phyloP scores from a whole-genome alignment of 1,140 invertebrate species.

The Wiebesia pumilae region DNA sequence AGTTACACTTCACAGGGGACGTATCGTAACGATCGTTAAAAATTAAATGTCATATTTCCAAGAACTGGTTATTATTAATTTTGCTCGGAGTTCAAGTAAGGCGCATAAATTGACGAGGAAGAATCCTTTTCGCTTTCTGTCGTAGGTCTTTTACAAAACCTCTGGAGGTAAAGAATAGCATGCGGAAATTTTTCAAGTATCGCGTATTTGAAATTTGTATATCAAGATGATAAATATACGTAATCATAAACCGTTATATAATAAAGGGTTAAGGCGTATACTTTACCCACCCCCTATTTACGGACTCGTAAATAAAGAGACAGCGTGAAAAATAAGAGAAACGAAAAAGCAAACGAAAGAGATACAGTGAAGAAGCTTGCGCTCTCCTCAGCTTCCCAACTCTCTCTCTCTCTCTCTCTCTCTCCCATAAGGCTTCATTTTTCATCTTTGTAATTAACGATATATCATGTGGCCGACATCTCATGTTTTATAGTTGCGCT shows the following conservation, averaged over 20 bases:
- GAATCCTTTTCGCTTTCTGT: neutral
- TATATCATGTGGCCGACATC: neutral
- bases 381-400: too few species aligned
- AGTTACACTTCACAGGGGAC: too few species aligned
- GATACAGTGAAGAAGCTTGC: too few species aligned
- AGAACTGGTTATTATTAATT: too few species aligned
- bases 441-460: neutral
- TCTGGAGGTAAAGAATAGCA: neutral
- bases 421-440: neutral
- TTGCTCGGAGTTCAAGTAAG: too few species aligned
- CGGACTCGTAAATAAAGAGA: neutral
- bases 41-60: too few species aligned
- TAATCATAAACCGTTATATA: neutral
- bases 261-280: neutral
- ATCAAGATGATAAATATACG: neutral
- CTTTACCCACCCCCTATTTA: neutral
- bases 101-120: too few species aligned
- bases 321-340: neutral
- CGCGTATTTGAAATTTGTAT: neutral
- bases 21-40: too few species aligned
- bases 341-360: neutral
- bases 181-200: too few species aligned
- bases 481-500: neutral
- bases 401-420: neutral
- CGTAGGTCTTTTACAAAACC: neutral